Conservation (phyloP, 2,797 vertebrate species). For the Coluber constrictor region DNA sequence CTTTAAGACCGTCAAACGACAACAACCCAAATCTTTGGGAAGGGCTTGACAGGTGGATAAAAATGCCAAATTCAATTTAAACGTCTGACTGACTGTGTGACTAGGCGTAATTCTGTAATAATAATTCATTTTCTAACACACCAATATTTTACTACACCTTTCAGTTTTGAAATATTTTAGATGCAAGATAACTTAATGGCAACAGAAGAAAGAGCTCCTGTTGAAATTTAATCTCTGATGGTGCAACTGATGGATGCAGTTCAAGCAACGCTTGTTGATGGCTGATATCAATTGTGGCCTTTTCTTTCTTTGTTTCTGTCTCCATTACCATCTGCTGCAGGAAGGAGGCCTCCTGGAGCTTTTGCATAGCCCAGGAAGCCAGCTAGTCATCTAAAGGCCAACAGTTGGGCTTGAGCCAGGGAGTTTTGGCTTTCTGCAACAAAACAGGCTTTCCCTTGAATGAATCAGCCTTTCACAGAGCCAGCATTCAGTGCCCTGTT, state of each 20-base stretch:
- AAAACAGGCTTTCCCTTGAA: neutral
- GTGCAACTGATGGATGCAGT: neutral
- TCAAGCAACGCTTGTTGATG: neutral
- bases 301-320: neutral
- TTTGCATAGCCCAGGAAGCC: neutral
- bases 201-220: neutral
- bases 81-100: neutral
- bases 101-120: neutral
- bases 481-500: neutral
- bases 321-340: neutral
- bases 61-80: neutral
- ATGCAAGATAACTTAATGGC: neutral
- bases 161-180: neutral
- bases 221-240: neutral
- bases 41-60: neutral
- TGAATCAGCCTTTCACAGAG: neutral
- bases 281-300: neutral
- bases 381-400: rapidly evolving
- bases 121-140: neutral
- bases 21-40: neutral
- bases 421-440: neutral
- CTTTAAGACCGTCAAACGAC: neutral
- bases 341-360: neutral
- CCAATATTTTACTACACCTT: neutral
- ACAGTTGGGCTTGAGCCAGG: neutral